Evolutionary conservation across 2,888 invertebrate genomes (phyloP).

Genomic region (Tetrapedia diversipes): DNA sequence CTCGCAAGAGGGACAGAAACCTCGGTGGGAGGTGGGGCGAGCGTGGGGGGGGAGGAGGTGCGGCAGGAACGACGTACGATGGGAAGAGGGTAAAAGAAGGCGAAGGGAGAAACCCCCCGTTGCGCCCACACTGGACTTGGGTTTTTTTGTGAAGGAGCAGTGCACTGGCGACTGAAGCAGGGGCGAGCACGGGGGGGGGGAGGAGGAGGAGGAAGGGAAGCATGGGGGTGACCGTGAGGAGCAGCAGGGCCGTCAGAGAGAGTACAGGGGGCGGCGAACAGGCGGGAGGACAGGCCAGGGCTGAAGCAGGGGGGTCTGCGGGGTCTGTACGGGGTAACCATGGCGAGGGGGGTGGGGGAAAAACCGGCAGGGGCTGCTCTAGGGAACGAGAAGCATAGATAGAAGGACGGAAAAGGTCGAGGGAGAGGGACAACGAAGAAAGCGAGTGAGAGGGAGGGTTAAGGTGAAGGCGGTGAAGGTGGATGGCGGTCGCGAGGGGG

Average conservation of each 20-base stretch:
- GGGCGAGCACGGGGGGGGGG: constrained; percentile 34
- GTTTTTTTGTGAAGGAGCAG: constrained; percentile 74
- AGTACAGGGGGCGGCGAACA: constrained; percentile 13
- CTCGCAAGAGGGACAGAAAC: constrained; percentile 62
- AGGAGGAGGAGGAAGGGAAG: too few relatives aligned
- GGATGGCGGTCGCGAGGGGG: constrained; percentile 52
- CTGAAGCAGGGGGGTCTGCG: constrained; percentile 25
- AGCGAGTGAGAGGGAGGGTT: constrained; percentile 52
- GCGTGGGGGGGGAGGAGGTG: constrained; percentile 47
- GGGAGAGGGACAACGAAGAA: constrained; percentile 37
- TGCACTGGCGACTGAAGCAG: constrained; percentile 56
- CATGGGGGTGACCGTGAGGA: constrained; percentile 58
- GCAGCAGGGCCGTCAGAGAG: constrained; percentile 33
- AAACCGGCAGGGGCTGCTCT: constrained; percentile 70
- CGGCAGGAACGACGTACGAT: constrained; percentile 67
- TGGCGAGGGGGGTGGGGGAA: constrained; percentile 34
- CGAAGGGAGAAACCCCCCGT: constrained; percentile 78
- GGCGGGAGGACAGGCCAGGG: constrained; percentile 28
- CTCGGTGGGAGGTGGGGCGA: constrained; percentile 36
- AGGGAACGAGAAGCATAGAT: constrained; percentile 73
- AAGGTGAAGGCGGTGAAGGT: constrained; percentile 65
- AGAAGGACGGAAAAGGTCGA: constrained; percentile 54
- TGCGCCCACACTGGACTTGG: constrained; percentile 81
- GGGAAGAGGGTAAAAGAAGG: constrained; percentile 76
- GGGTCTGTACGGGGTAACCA: constrained; percentile 24